phyloP scores from a whole-genome alignment of 2,888 invertebrate species.

The Cephus sareptanus region DNA sequence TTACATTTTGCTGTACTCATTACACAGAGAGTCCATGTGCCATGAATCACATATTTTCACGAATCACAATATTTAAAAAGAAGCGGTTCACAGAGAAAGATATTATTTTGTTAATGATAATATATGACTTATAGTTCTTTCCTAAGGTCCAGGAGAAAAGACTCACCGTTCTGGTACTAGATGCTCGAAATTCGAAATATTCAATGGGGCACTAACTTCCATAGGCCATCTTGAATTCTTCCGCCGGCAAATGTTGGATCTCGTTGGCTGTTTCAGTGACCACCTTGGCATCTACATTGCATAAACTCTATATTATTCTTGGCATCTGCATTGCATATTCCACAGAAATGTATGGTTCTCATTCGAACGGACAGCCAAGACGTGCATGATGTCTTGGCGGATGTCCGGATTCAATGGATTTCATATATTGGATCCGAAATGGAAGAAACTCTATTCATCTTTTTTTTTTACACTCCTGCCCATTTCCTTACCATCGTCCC shows the following conservation, averaged over 20 bases:
- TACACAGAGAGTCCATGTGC: background rate
- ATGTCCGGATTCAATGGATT: background rate
- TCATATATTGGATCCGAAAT: background rate
- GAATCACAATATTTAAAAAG: background rate
- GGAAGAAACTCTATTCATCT: background rate
- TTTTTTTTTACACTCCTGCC: background rate
- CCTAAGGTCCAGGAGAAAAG: background rate
- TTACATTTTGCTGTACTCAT: background rate
- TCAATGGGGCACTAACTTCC: background rate
- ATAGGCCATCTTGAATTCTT: background rate
- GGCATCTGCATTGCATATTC: slow-evolving; percentile 3
- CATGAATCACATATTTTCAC: background rate
- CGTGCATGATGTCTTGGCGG: slow-evolving; percentile 2
- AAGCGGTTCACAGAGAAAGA: background rate
- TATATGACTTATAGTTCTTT: background rate
- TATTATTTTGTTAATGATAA: background rate
- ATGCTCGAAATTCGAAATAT: background rate
- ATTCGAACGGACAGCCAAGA: background rate
- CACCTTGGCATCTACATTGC: slow-evolving; percentile 3
- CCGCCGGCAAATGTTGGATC: background rate
- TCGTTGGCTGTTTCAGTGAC: slow-evolving; percentile 1
- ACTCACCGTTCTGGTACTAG: background rate
- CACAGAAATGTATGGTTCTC: background rate
- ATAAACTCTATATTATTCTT: slow-evolving; percentile 6
- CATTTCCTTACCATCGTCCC: background rate